Conservation (phyloP, 2,113 vertebrate species). For the Boleophthalmus pectinirostris region DNA sequence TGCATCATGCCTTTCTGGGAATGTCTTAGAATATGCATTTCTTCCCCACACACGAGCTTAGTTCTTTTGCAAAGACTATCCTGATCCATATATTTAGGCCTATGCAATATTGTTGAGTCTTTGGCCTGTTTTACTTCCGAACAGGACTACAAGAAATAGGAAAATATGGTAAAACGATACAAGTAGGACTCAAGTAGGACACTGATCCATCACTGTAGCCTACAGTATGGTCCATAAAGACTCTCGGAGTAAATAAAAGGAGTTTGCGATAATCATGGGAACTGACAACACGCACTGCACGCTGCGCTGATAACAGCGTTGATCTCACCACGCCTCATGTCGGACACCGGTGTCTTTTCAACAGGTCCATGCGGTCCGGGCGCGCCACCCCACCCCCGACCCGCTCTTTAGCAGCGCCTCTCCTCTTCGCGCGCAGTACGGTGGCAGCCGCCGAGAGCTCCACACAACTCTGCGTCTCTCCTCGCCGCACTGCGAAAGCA, state of each 20-base stretch:
- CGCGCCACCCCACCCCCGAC: constrained; percentile 4
- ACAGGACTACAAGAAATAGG: background rate
- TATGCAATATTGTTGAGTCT: background rate
- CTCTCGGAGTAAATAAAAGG: background rate
- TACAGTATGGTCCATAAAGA: too few species aligned
- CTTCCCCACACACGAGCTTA: background rate
- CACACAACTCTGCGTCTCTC: constrained; percentile 27
- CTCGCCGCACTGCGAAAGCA: constrained; percentile 49
- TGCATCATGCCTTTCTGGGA: background rate
- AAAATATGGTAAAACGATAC: background rate
- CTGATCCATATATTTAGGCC: background rate
- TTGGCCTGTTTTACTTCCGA: background rate
- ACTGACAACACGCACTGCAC: background rate
- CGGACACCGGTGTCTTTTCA: background rate
- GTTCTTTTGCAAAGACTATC: background rate
- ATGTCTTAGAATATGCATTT: background rate
- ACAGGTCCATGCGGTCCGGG: constrained; percentile 9
- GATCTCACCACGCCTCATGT: background rate
- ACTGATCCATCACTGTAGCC: too few species aligned
- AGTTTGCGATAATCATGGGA: background rate
- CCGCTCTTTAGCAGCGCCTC: constrained; percentile 25
- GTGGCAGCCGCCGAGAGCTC: constrained; percentile 30
- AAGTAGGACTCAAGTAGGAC: background rate
- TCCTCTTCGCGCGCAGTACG: constrained; percentile 39
- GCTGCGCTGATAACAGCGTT: background rate